These are phyloP conservation scores for Sclerodermus sp. DNA, from an alignment of 2,888 invertebrate genomes.

Conservation along the genomic window DNA sequence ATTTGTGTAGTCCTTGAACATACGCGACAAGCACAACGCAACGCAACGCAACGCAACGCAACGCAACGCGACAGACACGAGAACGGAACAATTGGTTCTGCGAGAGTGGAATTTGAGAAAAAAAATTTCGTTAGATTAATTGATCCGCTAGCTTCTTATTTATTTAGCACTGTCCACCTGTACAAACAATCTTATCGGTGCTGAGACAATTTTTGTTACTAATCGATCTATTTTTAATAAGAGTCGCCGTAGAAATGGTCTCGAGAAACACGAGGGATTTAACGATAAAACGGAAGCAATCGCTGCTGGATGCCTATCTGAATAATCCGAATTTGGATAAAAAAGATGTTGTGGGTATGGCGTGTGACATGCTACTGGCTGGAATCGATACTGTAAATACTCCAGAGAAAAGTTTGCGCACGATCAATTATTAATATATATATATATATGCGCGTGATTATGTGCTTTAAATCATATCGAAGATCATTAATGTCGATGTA, in stretches of 20 bases:
- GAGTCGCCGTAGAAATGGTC: slow-evolving; percentile 69
- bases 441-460: too few relatives aligned
- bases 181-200: not conserved
- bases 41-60: too few relatives aligned
- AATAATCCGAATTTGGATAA: slow-evolving; percentile 70
- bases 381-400: slow-evolving; percentile 79
- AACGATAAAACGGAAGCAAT: slow-evolving; percentile 47
- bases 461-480: too few relatives aligned
- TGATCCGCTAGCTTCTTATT: too few relatives aligned
- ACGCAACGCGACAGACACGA: too few relatives aligned
- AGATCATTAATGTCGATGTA: too few relatives aligned
- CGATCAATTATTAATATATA: not conserved
- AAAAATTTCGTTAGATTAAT: too few relatives aligned
- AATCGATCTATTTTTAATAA: not conserved
- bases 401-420: not conserved
- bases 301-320: slow-evolving; percentile 71
- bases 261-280: slow-evolving; percentile 59
- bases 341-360: slow-evolving; percentile 81
- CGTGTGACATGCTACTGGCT: slow-evolving; percentile 81
- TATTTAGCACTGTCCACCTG: not conserved
- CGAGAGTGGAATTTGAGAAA: too few relatives aligned
- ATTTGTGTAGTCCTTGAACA: too few relatives aligned
- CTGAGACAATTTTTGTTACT: not conserved
- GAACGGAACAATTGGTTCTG: too few relatives aligned
- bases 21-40: too few relatives aligned